phyloP scores from a whole-genome alignment of 2,888 invertebrate genomes.

The Melanotus villosus region DNA sequence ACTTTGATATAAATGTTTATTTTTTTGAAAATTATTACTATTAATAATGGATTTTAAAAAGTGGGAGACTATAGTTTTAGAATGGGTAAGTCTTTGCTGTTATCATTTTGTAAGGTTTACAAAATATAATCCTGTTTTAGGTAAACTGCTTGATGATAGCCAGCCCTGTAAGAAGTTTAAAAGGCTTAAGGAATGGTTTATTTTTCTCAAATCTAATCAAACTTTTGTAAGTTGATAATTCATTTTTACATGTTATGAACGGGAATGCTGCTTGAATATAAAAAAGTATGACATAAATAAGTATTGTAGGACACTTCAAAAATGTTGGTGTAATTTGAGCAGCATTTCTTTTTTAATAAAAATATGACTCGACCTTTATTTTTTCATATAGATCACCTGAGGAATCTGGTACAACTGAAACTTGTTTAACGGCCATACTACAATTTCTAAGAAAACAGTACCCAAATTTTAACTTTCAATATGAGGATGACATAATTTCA shows the following conservation, averaged over 20 bases:
- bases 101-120: conserved; percentile 3
- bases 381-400: conserved; percentile 26
- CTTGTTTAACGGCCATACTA: background rate
- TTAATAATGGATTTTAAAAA: conserved; percentile 12
- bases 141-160: conserved; percentile 64
- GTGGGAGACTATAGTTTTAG: conserved; percentile 59
- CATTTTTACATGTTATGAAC: too few species aligned
- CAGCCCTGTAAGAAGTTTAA: conserved; percentile 52
- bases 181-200: conserved; percentile 59
- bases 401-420: background rate
- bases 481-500: conserved; percentile 44
- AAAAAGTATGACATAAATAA: too few species aligned
- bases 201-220: conserved; percentile 61
- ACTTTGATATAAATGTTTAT: too few species aligned
- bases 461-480: conserved; percentile 54
- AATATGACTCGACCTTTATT: background rate
- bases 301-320: too few species aligned
- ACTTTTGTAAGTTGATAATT: conserved; percentile 61
- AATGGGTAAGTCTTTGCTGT: conserved; percentile 59
- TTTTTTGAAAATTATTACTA: too few species aligned
- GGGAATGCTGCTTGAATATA: too few species aligned
- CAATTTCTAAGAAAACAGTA: conserved; percentile 55
- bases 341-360: background rate
- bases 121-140: conserved; percentile 53
- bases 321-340: too few species aligned